A percentile compares a stretch with the other conserved stretches of the same genome.
Evolutionary conservation across 2,113 vertebrate genomes (phyloP).

Genomic region (Mola mola): DNA sequence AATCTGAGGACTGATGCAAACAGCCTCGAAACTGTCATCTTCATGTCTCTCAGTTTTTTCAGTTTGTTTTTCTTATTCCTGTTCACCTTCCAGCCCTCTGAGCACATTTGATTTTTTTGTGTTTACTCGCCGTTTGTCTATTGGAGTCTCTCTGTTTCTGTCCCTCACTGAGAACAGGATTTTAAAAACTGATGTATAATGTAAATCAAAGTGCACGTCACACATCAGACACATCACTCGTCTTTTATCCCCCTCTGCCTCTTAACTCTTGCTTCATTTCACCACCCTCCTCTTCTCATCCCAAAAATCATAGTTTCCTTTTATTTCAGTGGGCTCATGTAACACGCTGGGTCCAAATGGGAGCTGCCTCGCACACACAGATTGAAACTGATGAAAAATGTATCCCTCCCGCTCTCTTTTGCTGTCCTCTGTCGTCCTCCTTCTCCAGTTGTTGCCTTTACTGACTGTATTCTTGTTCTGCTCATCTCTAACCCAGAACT

Average conservation of each 20-base stretch:
- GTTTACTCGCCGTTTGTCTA: constrained; percentile 11
- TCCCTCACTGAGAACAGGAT: background rate
- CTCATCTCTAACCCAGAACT: constrained; percentile 11
- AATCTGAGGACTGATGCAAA: background rate
- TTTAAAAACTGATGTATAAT: constrained; percentile 32
- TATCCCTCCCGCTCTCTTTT: no score
- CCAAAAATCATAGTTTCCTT: background rate
- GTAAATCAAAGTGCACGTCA: background rate
- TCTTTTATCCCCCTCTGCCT: no score
- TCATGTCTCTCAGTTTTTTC: background rate
- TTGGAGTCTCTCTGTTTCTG: background rate
- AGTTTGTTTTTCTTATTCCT: constrained; percentile 3
- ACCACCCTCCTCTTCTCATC: background rate
- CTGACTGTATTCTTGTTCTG: constrained; percentile 6
- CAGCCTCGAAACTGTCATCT: background rate
- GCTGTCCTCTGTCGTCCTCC: constrained; percentile 21
- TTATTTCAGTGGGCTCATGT: no score
- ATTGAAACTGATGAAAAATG: constrained; percentile 7
- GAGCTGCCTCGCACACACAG: no score
- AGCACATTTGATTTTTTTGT: background rate
- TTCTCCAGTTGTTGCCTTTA: no score
- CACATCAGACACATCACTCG: no score
- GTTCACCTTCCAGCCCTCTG: background rate
- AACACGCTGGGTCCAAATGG: no score
- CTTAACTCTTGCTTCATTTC: no score